A percentile compares a stretch with the other conserved stretches of the same genome.
Conservation (phyloP, 2,888 invertebrate genomes). For the Tachina lurida region DNA sequence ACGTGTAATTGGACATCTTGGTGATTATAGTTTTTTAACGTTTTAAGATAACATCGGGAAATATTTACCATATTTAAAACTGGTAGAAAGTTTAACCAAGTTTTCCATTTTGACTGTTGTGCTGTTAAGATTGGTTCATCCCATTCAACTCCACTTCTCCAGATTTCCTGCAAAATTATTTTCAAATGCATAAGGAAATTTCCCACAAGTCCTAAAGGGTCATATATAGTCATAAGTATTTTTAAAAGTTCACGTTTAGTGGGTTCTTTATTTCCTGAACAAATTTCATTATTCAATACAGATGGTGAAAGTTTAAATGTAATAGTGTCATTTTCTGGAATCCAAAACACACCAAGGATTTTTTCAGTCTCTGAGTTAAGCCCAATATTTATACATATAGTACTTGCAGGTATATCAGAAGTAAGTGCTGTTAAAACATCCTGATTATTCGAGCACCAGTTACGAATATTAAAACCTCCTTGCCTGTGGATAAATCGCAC, state of each 20-base stretch:
- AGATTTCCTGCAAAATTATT: slow-evolving; percentile 57
- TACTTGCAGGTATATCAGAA: background rate
- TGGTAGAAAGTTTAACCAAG: slow-evolving; percentile 68
- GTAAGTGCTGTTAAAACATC: background rate
- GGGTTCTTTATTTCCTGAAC: slow-evolving; percentile 7
- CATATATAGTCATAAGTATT: slow-evolving; percentile 59
- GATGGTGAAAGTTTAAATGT: slow-evolving; percentile 48
- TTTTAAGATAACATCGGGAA: slow-evolving; percentile 39
- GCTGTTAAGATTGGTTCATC: too few relatives aligned
- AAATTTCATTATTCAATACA: too few relatives aligned
- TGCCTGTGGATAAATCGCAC: slow-evolving; percentile 24
- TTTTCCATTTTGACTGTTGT: slow-evolving; percentile 27
- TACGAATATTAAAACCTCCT: slow-evolving; percentile 44
- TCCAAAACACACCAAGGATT: slow-evolving; percentile 14
- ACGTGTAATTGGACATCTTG: slow-evolving; percentile 52
- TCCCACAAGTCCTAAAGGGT: slow-evolving; percentile 59
- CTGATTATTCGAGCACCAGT: slow-evolving; percentile 25
- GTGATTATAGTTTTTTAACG: background rate
- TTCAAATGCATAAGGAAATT: slow-evolving; percentile 60
- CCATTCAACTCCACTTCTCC: slow-evolving; percentile 16
- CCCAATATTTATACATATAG: background rate
- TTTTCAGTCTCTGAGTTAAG: background rate
- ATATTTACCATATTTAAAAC: slow-evolving; percentile 54
- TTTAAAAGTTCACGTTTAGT: slow-evolving; percentile 63
- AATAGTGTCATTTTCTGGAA: slow-evolving; percentile 37